A percentile compares a stretch with the other conserved stretches of the same genome.
Conservation (phyloP, 1,140 invertebrate species). For the Aphidius ervi region DNA sequence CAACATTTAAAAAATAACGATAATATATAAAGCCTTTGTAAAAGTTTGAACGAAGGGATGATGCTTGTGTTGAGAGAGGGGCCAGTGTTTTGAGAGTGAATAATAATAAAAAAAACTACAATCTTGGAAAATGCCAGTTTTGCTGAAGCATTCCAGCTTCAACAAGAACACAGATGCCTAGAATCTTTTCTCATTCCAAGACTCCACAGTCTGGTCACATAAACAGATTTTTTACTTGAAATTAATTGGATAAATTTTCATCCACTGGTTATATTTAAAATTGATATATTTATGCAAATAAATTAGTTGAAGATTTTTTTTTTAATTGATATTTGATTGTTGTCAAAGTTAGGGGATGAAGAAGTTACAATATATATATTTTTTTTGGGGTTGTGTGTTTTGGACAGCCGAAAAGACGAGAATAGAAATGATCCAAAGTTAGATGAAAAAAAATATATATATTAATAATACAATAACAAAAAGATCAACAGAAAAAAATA, state of each 20-base stretch:
- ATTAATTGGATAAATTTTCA: too few relatives aligned
- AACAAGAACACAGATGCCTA: constrained; percentile 11
- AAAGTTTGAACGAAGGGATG: not conserved
- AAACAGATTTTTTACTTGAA: not conserved
- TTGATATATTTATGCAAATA: too few relatives aligned
- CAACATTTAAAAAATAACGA: too few relatives aligned
- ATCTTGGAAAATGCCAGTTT: not conserved
- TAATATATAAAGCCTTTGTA: too few relatives aligned
- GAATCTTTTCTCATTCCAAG: constrained; percentile 9
- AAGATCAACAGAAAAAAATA: too few relatives aligned
- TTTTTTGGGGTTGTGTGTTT: constrained; percentile 9
- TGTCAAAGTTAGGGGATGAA: too few relatives aligned
- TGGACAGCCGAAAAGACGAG: constrained; percentile 13
- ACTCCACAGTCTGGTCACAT: not conserved
- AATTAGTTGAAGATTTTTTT: not conserved
- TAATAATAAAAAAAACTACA: constrained; percentile 8
- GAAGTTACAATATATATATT: too few relatives aligned
- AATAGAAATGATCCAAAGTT: not conserved
- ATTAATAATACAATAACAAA: not conserved
- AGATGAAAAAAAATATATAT: not conserved
- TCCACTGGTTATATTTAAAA: too few relatives aligned
- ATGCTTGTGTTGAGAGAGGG: not conserved
- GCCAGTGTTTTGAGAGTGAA: not conserved
- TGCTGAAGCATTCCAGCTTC: constrained; percentile 3
- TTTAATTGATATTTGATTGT: too few relatives aligned